Base-by-base conservation (phyloP, 1,140 invertebrate species). In the Lineus longissimus region DNA sequence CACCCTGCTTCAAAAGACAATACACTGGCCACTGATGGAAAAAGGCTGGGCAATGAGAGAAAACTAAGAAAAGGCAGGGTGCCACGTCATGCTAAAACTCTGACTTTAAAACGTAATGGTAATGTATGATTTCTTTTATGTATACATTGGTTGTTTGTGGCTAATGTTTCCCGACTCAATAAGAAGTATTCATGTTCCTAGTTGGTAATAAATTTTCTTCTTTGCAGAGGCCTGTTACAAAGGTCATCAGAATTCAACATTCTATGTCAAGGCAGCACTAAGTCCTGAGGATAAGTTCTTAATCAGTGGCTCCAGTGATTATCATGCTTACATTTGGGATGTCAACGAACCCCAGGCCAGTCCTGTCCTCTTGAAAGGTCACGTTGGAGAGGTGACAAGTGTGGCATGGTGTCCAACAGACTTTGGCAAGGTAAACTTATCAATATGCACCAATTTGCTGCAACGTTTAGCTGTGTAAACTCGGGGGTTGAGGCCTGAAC, bases 321-420 rank as follows among this genome's bases (percentile, higher is more conserved):
- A 89, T 67, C 84, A 87, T 68, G 92, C 90, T 0, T 93, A 93
- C 70, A 88, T 94, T 63, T 95, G 92, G 91, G 87, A 88, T 25
- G 76, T 78, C 63, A 47, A 66, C 59, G 68, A 72, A 45, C 66
- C 69, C 19, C 63, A 61, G 30, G 43, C 41, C 25, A 67, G 69
- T 55, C 73, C 73, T 11, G 84, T 89, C 13, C 85, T 85, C 61
- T 81, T 94, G 0, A 81, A 79, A 2, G 91, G 91, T 0, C 92
- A 94, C 73, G 84, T 82, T 17, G 89, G 88, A 6, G 92, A 95
- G 84, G 92, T 94, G 0, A 91, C 91, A 0, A 88, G 89, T 74
- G 90, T 93, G 2, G 87, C 89, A 0, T 94, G 92, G 92, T 88
- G 87, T 65, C 76, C 67, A 27, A 65, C 72, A 40, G 81, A 84